Evolutionary conservation across 2,113 vertebrate genomes (phyloP).

Genomic region (Sylvietta virens): DNA sequence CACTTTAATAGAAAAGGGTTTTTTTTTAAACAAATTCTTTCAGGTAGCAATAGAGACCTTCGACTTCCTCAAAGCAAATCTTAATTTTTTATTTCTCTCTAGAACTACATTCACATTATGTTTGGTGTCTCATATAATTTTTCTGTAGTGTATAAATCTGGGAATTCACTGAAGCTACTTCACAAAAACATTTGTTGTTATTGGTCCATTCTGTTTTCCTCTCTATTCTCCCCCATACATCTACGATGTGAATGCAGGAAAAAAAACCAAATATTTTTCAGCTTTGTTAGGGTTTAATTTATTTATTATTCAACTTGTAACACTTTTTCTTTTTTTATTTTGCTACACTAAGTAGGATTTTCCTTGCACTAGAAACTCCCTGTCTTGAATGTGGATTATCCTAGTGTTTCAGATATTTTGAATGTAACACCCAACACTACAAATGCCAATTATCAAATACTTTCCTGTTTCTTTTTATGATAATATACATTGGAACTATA

Average conservation of each 20-base stretch:
- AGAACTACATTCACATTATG: accelerated
- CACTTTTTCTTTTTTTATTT: neutral
- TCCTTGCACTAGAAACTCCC: neutral
- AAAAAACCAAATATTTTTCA: neutral
- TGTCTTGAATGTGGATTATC: neutral
- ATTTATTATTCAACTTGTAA: neutral
- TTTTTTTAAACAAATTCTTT: neutral
- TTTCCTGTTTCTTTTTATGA: neutral
- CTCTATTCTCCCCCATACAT: neutral
- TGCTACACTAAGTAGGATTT: neutral
- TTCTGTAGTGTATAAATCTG: neutral
- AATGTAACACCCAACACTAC: neutral
- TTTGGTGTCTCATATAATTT: neutral
- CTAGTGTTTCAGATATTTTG: neutral
- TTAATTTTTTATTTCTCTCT: neutral
- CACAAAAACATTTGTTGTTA: neutral
- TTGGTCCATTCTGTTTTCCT: neutral
- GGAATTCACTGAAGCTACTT: neutral
- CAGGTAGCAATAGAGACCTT: neutral
- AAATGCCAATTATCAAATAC: neutral
- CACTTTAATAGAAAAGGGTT: neutral
- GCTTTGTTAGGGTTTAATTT: neutral
- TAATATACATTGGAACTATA: too few relatives aligned
- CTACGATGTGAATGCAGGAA: neutral
- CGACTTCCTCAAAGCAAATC: neutral